Percentiles rank a stretch among this genome's conserved stretches.
Conservation (phyloP, 2,888 invertebrate genomes). For the Ormyrus rosae region DNA sequence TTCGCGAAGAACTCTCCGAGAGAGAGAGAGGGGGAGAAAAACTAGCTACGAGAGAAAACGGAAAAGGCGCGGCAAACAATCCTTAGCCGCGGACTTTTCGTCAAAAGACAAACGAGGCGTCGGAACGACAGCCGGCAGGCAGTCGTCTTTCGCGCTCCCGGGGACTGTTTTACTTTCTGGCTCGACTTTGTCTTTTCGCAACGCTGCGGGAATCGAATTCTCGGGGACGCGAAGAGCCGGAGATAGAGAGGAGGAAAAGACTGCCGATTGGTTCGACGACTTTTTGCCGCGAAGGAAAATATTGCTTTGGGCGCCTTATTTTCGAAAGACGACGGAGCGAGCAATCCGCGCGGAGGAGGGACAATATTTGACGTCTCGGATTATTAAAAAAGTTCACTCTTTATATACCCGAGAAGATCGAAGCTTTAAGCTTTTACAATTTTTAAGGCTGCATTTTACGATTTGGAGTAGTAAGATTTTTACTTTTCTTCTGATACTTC, state of each 20-base stretch:
- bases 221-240: background rate
- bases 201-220: slow-evolving; percentile 43
- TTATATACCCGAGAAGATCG: background rate
- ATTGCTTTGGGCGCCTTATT: slow-evolving; percentile 53
- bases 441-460: background rate
- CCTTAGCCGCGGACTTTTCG: slow-evolving; percentile 23
- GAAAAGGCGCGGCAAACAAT: slow-evolving; percentile 42
- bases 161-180: slow-evolving; percentile 50
- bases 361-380: slow-evolving; percentile 52
- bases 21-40: background rate
- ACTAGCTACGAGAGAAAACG: background rate
- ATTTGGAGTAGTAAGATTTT: background rate
- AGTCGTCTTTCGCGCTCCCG: slow-evolving; percentile 28
- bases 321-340: slow-evolving; percentile 25
- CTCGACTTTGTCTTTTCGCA: slow-evolving; percentile 51
- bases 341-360: background rate
- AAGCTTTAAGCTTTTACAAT: slow-evolving; percentile 20
- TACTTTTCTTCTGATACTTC: background rate
- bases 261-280: slow-evolving; percentile 39
- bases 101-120: slow-evolving; percentile 53
- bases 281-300: slow-evolving; percentile 51
- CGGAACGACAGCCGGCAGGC: slow-evolving; percentile 16
- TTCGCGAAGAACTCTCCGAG: slow-evolving; percentile 19
- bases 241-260: background rate
- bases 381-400: slow-evolving; percentile 47